phyloP scores from a whole-genome alignment of 2,888 invertebrate genomes.

The Pycnomerus fuliginosus region DNA sequence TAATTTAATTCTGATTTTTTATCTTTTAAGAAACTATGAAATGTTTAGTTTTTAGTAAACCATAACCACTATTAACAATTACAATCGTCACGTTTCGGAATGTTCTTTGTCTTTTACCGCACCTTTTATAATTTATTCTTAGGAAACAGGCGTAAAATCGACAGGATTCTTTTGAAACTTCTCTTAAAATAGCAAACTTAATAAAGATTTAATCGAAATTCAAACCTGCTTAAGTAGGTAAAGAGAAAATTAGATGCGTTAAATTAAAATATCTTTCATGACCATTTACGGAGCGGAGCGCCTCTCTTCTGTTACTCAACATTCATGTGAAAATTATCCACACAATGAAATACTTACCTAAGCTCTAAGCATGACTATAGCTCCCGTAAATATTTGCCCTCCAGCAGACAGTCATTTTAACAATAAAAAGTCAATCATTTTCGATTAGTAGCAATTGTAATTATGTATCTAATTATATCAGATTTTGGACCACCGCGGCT shows the following conservation, averaged over 20 bases:
- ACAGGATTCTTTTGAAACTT: too few species aligned
- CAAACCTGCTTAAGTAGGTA: conserved; percentile 15
- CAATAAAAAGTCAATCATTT: conserved; percentile 27
- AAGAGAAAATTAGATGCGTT: conserved; percentile 13
- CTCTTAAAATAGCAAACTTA: too few species aligned
- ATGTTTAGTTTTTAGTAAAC: too few species aligned
- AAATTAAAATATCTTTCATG: conserved; percentile 13
- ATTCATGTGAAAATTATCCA: conserved; percentile 10
- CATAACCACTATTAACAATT: too few species aligned
- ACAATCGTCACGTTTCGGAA: too few species aligned
- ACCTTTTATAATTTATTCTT: too few species aligned
- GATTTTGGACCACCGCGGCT: too few species aligned
- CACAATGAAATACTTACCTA: conserved; percentile 19
- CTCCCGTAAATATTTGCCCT: conserved; percentile 12
- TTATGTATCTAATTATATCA: conserved; percentile 27
- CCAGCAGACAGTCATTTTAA: conserved; percentile 16
- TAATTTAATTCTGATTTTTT: too few species aligned
- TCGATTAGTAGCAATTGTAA: conserved; percentile 29
- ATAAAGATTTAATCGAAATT: conserved; percentile 10
- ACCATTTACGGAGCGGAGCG: conserved; percentile 7
- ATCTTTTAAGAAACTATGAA: too few species aligned
- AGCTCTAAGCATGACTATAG: conserved; percentile 19
- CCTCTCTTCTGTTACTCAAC: too few species aligned
- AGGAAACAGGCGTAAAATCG: too few species aligned
- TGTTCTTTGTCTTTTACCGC: too few species aligned